Evolutionary conservation across 2,113 vertebrate species (phyloP).

Genomic region (Petrocephalus zakoni): DNA sequence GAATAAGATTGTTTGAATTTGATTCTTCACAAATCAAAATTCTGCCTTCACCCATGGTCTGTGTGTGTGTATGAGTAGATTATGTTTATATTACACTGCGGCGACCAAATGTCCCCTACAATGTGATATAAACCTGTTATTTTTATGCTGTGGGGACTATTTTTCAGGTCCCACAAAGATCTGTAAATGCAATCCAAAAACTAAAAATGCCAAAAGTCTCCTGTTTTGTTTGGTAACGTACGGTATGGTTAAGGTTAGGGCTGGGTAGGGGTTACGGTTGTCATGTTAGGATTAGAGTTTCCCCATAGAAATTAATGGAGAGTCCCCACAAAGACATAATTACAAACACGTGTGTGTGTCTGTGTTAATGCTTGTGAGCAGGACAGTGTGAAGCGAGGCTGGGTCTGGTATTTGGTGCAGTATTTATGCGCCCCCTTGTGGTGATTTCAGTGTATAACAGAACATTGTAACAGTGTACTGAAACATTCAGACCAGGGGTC

Average conservation of each 20-base stretch:
- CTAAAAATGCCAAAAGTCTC: too few relatives aligned
- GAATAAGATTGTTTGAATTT: neutral
- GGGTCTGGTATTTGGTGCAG: neutral
- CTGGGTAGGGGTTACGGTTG: too few relatives aligned
- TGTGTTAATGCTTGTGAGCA: neutral
- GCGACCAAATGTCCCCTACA: neutral
- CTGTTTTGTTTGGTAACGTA: too few relatives aligned
- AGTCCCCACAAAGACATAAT: too few relatives aligned
- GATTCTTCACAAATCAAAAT: neutral
- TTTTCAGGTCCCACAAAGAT: too few relatives aligned
- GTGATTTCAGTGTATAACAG: neutral
- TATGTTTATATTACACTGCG: neutral
- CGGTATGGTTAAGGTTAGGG: too few relatives aligned
- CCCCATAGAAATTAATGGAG: too few relatives aligned
- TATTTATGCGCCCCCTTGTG: constrained; percentile 3
- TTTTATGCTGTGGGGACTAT: neutral
- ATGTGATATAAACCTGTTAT: neutral
- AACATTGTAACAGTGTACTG: neutral
- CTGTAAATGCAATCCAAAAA: too few relatives aligned
- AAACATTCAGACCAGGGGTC: too few relatives aligned
- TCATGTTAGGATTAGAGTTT: too few relatives aligned
- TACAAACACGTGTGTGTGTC: too few relatives aligned
- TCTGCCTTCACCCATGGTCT: neutral
- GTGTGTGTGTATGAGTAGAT: neutral
- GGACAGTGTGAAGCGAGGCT: neutral